Evolutionary conservation across 1,140 invertebrate genomes (phyloP).

Genomic region (Druon quercuslanigerum): DNA sequence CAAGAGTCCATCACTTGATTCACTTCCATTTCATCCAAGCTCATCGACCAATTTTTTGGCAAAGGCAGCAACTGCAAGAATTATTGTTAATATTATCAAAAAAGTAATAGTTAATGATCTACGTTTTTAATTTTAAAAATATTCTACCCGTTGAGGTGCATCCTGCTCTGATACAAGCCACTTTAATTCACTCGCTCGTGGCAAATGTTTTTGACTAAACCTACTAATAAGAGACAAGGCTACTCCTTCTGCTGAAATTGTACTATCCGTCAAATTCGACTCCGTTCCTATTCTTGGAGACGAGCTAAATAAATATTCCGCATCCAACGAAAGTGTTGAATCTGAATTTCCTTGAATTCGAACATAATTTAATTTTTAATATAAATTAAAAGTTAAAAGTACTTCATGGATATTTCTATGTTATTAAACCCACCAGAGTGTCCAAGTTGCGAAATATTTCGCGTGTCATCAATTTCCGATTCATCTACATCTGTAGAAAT

Average conservation of each 20-base stretch:
- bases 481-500: slow-evolving; percentile 78
- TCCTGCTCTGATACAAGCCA: slow-evolving; percentile 90
- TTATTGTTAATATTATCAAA: slow-evolving; percentile 32
- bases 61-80: slow-evolving; percentile 81
- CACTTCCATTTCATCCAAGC: slow-evolving; percentile 74
- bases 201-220: slow-evolving; percentile 87
- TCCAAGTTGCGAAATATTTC: slow-evolving; percentile 69
- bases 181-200: slow-evolving; percentile 86
- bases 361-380: neutral
- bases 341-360: slow-evolving; percentile 74
- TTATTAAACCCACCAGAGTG: slow-evolving; percentile 59
- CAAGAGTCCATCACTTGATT: slow-evolving; percentile 63
- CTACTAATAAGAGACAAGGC: slow-evolving; percentile 86
- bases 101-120: slow-evolving; percentile 35
- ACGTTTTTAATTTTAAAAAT: slow-evolving; percentile 31
- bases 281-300: slow-evolving; percentile 55
- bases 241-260: slow-evolving; percentile 85
- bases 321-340: slow-evolving; percentile 81
- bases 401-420: no score
- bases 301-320: slow-evolving; percentile 74
- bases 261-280: slow-evolving; percentile 69
- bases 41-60: slow-evolving; percentile 82
- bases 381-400: no score
- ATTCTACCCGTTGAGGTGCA: slow-evolving; percentile 81
- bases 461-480: slow-evolving; percentile 73